Base-by-base conservation (phyloP, 2,797 vertebrate species). In the Alectoris magna region DNA sequence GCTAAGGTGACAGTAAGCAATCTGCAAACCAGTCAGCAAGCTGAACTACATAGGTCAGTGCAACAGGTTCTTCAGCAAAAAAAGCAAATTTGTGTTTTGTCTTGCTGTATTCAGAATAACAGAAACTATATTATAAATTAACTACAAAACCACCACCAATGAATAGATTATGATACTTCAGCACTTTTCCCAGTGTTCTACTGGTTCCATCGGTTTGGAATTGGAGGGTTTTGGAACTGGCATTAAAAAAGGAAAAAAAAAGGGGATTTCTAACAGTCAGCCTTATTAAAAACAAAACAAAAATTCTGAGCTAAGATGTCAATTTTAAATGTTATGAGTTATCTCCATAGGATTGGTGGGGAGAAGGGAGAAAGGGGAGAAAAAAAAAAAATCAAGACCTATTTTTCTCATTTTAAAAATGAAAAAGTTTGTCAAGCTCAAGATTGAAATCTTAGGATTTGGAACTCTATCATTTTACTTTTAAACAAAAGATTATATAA, bases 21-120 rank as follows among this genome's bases (percentile, higher is more conserved):
- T 5, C 38, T 23, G 27, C 8, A 51, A 73, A 46, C 2, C 26
- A 31, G 10, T 1, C 15, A 39, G 2, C 0, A 1, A 46, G 17
- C 39, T 48, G 22, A 74, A 48, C 4, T 22, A 46, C 49, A 39
- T 5, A 43, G 26, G 9, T 11, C 41, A 63, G 24, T 31, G 9
- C 1, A 6, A 11, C 22, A 73, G 6, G 34, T 41, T 56, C 49
- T 72, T 51, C 71, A 71, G 38, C 21, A 84, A 39, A 8, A 41
- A 51, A 51, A 27, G 14, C 29, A 15, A 85, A 39, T 0, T 3
- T 6, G 4, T 6, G 2, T 17, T 75, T 31, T 12, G 9, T 34
- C 26, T 79, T 66, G 1, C 13, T 26, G 14, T 21, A 51, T 36
- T 68, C 44, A 53, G 19, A 27, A 18, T 27, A 31, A 72, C 7